These are phyloP conservation scores for Crocallis elinguaria DNA, from an alignment of 2,888 invertebrate species.

Conservation along the genomic window DNA sequence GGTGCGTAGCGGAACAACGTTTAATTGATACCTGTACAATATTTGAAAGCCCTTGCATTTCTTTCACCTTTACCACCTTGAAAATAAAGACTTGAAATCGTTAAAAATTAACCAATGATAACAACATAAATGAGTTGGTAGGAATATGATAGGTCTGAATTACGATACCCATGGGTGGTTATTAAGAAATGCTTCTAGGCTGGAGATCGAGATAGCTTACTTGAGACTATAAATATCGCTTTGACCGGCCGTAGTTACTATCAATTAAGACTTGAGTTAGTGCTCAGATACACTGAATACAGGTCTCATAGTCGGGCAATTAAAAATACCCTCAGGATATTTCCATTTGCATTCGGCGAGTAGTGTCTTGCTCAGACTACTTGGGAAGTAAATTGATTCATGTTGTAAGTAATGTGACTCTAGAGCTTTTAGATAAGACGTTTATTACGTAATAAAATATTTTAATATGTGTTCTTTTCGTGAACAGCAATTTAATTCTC, in stretches of 20 bases:
- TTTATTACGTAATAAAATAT: too few relatives aligned
- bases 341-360: too few relatives aligned
- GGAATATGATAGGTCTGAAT: neutral
- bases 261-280: neutral
- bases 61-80: neutral
- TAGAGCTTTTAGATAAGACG: too few relatives aligned
- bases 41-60: neutral
- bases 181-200: neutral
- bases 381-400: too few relatives aligned
- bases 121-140: neutral
- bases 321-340: too few relatives aligned
- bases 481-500: too few relatives aligned
- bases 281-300: too few relatives aligned
- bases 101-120: neutral
- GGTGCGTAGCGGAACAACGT: constrained; percentile 47
- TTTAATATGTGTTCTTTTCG: too few relatives aligned
- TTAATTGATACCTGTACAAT: constrained; percentile 38
- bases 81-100: neutral
- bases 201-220: neutral
- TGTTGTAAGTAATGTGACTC: too few relatives aligned
- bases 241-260: neutral
- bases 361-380: too few relatives aligned
- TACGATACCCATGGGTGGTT: neutral
- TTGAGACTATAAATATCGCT: neutral
- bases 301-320: too few relatives aligned